These are phyloP conservation scores for Troides aeacus DNA, from an alignment of 2,888 invertebrate species.

Conservation along the genomic window DNA sequence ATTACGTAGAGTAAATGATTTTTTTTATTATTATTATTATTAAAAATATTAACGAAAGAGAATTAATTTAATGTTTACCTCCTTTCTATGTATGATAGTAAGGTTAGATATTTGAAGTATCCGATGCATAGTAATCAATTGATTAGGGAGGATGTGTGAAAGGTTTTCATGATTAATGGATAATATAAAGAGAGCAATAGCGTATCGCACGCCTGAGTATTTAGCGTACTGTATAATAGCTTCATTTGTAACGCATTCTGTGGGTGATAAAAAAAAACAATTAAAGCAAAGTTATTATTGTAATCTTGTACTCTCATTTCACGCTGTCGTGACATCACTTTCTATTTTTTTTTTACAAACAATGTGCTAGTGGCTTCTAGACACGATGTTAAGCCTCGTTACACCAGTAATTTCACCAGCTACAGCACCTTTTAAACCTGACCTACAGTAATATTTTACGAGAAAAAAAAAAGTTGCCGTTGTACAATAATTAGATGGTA, in stretches of 20 bases:
- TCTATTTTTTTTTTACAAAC: neutral
- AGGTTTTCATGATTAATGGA: constrained; percentile 38
- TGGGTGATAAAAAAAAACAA: constrained; percentile 26
- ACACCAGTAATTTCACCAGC: no score
- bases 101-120: constrained; percentile 51
- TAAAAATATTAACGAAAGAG: constrained; percentile 40
- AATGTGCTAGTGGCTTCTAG: no score
- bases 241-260: constrained; percentile 34
- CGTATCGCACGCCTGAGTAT: constrained; percentile 49
- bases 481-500: neutral
- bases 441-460: no score
- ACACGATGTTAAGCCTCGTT: no score
- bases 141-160: constrained; percentile 36
- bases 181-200: constrained; percentile 48
- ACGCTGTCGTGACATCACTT: constrained; percentile 2
- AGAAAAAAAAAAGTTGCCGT: no score
- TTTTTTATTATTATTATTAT: constrained; percentile 48
- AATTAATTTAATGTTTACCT: constrained; percentile 69
- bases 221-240: constrained; percentile 41
- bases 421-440: no score
- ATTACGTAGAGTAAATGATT: constrained; percentile 72
- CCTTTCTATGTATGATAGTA: constrained; percentile 62
- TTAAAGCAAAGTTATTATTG: constrained; percentile 28
- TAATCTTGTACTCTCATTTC: constrained; percentile 21
- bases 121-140: constrained; percentile 57